phyloP scores from a whole-genome alignment of 2,113 vertebrate genomes.

The Atractosteus spatula region DNA sequence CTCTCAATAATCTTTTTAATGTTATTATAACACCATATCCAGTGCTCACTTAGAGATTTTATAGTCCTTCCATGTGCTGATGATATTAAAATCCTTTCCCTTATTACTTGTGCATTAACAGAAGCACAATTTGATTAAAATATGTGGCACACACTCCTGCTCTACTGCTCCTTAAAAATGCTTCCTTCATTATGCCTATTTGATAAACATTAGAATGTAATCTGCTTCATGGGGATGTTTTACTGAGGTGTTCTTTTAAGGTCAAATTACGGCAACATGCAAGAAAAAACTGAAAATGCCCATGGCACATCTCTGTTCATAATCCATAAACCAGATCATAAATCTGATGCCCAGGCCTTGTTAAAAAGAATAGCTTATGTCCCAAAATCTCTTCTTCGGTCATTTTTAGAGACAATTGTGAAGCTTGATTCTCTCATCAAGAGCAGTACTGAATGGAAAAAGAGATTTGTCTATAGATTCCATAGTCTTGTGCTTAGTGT shows the following conservation, averaged over 20 bases:
- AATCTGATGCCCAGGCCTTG: too few species aligned
- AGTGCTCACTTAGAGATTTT: conserved; percentile 1
- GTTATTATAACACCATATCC: conserved; percentile 6
- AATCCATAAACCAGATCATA: too few species aligned
- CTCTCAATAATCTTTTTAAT: conserved; percentile 13
- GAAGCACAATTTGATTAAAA: conserved; percentile 9
- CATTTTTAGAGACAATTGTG: too few species aligned
- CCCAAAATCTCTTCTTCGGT: too few species aligned
- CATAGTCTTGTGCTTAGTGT: too few species aligned
- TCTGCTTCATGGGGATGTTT: background rate
- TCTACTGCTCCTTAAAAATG: background rate
- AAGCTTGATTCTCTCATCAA: too few species aligned
- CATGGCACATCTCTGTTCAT: too few species aligned
- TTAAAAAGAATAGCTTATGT: too few species aligned
- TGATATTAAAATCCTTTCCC: conserved; percentile 17
- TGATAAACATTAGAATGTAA: background rate
- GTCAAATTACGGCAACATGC: background rate
- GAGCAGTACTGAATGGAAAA: too few species aligned
- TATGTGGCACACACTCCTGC: background rate
- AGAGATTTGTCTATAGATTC: too few species aligned
- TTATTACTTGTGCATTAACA: conserved; percentile 6
- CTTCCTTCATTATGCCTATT: background rate
- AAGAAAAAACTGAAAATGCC: too few species aligned
- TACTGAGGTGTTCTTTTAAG: conserved; percentile 17
- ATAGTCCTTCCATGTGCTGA: conserved; percentile 5